A percentile compares a stretch with the other conserved stretches of the same genome.
These are phyloP conservation scores for Drosophila nr. medialis DNA, from an alignment of 2,888 invertebrate genomes.

Conservation along the genomic window DNA sequence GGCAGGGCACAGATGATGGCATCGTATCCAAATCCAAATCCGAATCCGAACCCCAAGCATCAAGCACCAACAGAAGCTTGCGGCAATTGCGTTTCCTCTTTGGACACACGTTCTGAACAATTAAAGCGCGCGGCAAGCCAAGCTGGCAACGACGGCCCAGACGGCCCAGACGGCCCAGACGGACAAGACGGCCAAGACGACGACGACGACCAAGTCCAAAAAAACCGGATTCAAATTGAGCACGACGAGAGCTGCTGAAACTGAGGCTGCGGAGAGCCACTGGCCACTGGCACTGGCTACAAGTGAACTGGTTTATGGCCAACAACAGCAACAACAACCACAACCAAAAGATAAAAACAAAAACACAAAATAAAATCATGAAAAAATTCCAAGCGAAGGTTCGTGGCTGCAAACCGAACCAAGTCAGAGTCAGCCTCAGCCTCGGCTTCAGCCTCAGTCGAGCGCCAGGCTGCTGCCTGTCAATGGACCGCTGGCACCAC, in stretches of 20 bases:
- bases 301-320: constrained; percentile 77
- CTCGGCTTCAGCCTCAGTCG: constrained; percentile 31
- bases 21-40: constrained; percentile 26
- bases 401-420: constrained; percentile 49
- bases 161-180: constrained; percentile 24
- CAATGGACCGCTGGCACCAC: constrained; percentile 57
- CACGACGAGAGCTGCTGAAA: constrained; percentile 63
- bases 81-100: constrained; percentile 81
- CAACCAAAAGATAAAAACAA: constrained; percentile 16
- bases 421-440: constrained; percentile 22
- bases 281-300: constrained; percentile 80
- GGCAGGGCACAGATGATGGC: constrained; percentile 50
- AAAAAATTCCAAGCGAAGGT: constrained; percentile 74
- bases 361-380: constrained; percentile 20
- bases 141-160: constrained; percentile 56
- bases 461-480: constrained; percentile 63
- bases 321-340: constrained; percentile 28
- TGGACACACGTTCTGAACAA: constrained; percentile 80
- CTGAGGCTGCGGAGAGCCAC: constrained; percentile 46
- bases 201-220: constrained; percentile 61
- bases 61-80: constrained; percentile 79
- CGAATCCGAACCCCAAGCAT: constrained; percentile 37
- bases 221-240: constrained; percentile 81
- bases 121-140: constrained; percentile 71
- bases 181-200: constrained; percentile 19